Evolutionary conservation across 2,888 invertebrate species (phyloP).

Genomic region (Agapetus fuscipes): DNA sequence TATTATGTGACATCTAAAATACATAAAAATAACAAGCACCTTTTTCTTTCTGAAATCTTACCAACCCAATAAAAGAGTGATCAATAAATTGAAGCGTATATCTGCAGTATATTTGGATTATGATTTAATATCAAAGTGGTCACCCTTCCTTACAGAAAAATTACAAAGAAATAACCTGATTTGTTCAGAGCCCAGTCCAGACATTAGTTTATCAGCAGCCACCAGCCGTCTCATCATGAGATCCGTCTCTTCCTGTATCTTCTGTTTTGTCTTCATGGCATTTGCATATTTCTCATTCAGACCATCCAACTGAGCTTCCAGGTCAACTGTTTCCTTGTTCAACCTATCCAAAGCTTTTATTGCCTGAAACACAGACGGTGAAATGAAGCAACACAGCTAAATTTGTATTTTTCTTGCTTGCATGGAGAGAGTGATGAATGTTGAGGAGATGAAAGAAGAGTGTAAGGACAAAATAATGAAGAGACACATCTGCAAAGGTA

Average conservation of each 20-base stretch:
- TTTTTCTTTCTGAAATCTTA: no score
- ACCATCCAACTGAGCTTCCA: constrained; percentile 59
- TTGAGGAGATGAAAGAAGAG: no score
- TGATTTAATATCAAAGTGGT: no score
- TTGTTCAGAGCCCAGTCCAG: constrained; percentile 73
- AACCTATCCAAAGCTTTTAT: constrained; percentile 59
- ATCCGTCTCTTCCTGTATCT: constrained; percentile 71
- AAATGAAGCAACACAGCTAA: neutral
- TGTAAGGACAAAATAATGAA: constrained; percentile 4
- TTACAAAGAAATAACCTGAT: no score
- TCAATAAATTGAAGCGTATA: no score
- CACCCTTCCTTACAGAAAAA: no score
- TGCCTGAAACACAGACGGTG: constrained; percentile 32
- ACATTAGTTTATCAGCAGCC: constrained; percentile 83
- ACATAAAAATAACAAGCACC: no score
- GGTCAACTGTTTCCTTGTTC: constrained; percentile 59
- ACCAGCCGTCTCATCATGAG: constrained; percentile 67
- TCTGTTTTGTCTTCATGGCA: constrained; percentile 59
- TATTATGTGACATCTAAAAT: no score
- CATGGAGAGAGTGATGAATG: no score
- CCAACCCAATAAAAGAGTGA: no score
- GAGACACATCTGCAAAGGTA: neutral
- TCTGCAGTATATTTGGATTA: no score
- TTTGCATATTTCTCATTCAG: constrained; percentile 67
- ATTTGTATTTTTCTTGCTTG: neutral